Percentiles rank a stretch among this genome's conserved stretches.
These are phyloP conservation scores for Allygus modestus DNA, from an alignment of 2,888 invertebrate species.

Conservation along the genomic window DNA sequence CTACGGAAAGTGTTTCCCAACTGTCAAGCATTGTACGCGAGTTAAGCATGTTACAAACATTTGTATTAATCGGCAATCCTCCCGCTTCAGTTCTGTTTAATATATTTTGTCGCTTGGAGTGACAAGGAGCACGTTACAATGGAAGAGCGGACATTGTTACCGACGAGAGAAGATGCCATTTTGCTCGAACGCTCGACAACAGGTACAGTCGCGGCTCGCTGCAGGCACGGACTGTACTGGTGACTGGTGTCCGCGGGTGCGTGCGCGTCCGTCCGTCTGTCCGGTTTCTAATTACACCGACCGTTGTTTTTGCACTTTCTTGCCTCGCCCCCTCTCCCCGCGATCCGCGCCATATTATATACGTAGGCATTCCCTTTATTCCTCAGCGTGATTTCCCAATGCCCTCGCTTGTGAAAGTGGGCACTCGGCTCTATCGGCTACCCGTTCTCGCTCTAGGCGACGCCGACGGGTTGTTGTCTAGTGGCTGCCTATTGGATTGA, in stretches of 20 bases:
- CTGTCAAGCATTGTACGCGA: too few relatives aligned
- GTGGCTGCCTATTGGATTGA: too few relatives aligned
- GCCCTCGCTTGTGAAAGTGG: constrained; percentile 56
- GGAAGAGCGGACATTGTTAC: not conserved
- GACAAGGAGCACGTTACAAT: too few relatives aligned
- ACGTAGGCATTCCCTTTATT: constrained; percentile 65
- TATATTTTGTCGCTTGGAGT: too few relatives aligned
- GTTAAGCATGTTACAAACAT: too few relatives aligned
- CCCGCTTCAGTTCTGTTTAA: too few relatives aligned
- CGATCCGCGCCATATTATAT: not conserved
- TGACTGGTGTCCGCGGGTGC: too few relatives aligned
- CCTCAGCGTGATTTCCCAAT: constrained; percentile 63
- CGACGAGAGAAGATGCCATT: constrained; percentile 8
- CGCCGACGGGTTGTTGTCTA: too few relatives aligned
- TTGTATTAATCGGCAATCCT: too few relatives aligned
- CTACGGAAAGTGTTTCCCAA: too few relatives aligned
- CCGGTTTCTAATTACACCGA: constrained; percentile 50
- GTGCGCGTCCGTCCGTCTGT: constrained; percentile 35
- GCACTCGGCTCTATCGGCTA: constrained; percentile 63
- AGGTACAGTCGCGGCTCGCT: constrained; percentile 45
- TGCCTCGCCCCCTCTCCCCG: constrained; percentile 67
- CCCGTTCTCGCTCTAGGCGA: constrained; percentile 28
- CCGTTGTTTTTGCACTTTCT: constrained; percentile 57
- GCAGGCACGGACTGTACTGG: constrained; percentile 25
- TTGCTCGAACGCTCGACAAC: not conserved